Conservation (phyloP, 2,888 invertebrate species). For the Temnothorax ravouxi region DNA sequence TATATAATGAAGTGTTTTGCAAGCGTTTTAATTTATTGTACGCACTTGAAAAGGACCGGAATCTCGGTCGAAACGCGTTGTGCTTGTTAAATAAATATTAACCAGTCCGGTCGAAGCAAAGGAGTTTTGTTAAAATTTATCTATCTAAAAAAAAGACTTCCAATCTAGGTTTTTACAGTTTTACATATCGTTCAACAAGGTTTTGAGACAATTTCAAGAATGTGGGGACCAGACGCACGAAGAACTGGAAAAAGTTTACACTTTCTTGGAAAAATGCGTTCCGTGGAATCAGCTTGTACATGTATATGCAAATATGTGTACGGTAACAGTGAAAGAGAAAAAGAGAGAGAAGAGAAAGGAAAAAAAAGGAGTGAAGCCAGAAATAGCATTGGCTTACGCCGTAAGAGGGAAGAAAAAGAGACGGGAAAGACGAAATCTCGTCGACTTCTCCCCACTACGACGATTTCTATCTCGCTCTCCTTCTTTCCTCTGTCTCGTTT, state of each 20-base stretch:
- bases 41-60: no score
- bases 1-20: no score
- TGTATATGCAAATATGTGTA: slow-evolving; percentile 49
- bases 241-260: slow-evolving; percentile 11
- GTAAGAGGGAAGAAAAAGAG: slow-evolving; percentile 44
- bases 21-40: no score
- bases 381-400: slow-evolving; percentile 70
- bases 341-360: background rate
- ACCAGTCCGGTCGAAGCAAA: no score
- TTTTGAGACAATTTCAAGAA: slow-evolving; percentile 12
- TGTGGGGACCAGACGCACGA: background rate
- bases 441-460: slow-evolving; percentile 53
- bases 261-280: slow-evolving; percentile 22
- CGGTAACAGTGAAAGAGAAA: slow-evolving; percentile 14
- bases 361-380: slow-evolving; percentile 61
- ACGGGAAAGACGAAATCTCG: slow-evolving; percentile 69
- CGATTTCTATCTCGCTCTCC: slow-evolving; percentile 42
- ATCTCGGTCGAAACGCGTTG: no score
- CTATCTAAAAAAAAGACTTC: background rate
- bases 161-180: background rate
- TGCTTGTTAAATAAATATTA: no score
- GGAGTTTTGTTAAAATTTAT: background rate
- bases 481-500: slow-evolving; percentile 51
- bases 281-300: slow-evolving; percentile 44
- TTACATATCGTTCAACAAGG: background rate